These are phyloP conservation scores for Casuarius casuarius DNA, from an alignment of 2,113 vertebrate species.

Conservation along the genomic window DNA sequence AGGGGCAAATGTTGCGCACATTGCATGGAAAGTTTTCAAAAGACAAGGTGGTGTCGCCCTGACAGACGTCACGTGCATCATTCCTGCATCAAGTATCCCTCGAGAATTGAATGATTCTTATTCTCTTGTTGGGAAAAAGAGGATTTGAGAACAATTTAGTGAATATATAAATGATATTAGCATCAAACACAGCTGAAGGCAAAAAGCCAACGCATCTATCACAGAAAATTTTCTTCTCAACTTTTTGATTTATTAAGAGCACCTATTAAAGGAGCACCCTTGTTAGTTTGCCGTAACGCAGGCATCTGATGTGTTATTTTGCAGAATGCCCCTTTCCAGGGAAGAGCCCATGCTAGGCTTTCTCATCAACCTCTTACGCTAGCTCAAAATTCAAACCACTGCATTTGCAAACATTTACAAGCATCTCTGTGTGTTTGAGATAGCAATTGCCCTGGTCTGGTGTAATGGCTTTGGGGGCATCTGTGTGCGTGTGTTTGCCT, in stretches of 20 bases:
- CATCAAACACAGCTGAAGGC: not conserved
- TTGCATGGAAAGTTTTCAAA: not conserved
- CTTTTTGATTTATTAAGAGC: not conserved
- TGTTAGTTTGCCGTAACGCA: not conserved
- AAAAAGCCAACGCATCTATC: not conserved
- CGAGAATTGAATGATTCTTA: not conserved
- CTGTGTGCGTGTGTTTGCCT: not conserved
- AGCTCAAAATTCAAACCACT: not conserved
- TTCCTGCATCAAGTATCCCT: not conserved
- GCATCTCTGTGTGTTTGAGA: not conserved
- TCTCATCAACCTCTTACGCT: not conserved
- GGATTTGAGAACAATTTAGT: not conserved
- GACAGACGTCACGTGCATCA: not conserved
- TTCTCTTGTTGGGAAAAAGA: not conserved
- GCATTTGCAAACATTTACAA: not conserved
- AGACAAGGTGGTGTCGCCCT: not conserved
- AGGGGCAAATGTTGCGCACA: not conserved
- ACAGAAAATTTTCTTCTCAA: not conserved
- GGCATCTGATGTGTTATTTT: not conserved
- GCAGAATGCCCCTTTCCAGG: not conserved
- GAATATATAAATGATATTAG: not conserved
- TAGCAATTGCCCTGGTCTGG: not conserved
- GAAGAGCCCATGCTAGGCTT: not conserved
- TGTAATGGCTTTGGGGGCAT: not conserved
- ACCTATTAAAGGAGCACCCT: not conserved